Conservation (phyloP, 35 echinoderm and acorn worm species). For the Ptychodera flava region DNA sequence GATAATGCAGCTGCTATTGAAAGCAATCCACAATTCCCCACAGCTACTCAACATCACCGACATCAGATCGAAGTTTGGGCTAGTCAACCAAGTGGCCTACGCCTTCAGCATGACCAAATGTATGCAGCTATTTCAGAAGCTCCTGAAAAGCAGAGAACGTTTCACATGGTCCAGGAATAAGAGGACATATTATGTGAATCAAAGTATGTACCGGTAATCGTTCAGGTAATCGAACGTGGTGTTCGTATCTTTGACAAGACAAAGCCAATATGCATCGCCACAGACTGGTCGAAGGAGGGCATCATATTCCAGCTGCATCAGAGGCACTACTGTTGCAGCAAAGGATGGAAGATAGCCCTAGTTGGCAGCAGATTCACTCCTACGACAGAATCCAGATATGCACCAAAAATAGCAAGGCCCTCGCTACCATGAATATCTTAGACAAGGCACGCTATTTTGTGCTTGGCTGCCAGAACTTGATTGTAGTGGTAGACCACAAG, state of each 20-base stretch:
- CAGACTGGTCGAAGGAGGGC: too few species aligned
- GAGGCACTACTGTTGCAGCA: too few species aligned
- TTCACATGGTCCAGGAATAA: slow-evolving; percentile 11
- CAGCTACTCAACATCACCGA: background rate
- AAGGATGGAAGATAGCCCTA: too few species aligned
- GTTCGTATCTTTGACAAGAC: slow-evolving; percentile 4
- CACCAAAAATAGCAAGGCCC: slow-evolving; percentile 38
- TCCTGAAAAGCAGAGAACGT: background rate
- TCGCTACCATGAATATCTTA: slow-evolving; percentile 23
- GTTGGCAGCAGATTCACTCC: too few species aligned
- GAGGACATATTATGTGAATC: slow-evolving; percentile 4
- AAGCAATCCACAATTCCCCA: slow-evolving; percentile 38
- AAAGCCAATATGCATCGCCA: too few species aligned
- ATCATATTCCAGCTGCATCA: background rate
- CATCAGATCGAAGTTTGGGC: too few species aligned
- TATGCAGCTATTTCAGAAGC: slow-evolving; percentile 12
- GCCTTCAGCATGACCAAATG: too few species aligned
- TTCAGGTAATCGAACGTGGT: background rate
- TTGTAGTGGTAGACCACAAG: slow-evolving; percentile 54
- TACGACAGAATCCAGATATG: too few species aligned
- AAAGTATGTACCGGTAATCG: slow-evolving; percentile 2
- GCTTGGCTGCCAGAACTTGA: slow-evolving; percentile 48
- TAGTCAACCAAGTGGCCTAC: too few species aligned
- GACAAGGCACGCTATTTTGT: too few species aligned
- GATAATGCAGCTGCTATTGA: too few species aligned